Evolutionary conservation across 2,797 vertebrate genomes (phyloP).

Genomic region (Diglossa cyanea): DNA sequence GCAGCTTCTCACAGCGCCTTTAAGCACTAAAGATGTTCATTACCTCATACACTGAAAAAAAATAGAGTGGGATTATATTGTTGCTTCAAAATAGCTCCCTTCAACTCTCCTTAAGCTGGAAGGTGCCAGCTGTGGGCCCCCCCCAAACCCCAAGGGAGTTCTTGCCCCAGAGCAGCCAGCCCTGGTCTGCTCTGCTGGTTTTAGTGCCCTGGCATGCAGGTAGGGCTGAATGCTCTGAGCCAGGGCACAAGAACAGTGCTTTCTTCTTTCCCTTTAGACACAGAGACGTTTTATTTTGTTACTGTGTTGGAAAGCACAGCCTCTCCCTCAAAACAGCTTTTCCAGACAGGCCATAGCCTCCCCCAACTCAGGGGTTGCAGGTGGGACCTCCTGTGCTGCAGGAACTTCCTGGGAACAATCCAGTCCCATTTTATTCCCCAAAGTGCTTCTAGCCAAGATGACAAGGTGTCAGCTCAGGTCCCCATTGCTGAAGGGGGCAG

Average conservation of each 20-base stretch:
- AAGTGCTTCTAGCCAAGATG: neutral
- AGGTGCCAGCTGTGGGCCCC: neutral
- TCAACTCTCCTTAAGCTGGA: neutral
- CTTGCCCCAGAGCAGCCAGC: neutral
- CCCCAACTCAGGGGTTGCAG: accelerated
- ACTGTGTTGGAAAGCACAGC: accelerated
- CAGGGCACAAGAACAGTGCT: neutral
- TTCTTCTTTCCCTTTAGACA: neutral
- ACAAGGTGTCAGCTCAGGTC: neutral
- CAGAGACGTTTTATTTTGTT: neutral
- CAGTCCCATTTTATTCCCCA: neutral
- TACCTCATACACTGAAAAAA: neutral
- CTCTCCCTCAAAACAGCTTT: neutral
- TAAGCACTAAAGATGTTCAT: constrained; percentile 41
- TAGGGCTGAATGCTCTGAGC: neutral
- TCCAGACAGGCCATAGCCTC: neutral
- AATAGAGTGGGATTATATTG: neutral
- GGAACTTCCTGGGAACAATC: neutral
- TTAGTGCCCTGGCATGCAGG: accelerated
- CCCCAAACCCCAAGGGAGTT: neutral
- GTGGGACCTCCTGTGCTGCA: neutral
- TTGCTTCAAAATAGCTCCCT: neutral
- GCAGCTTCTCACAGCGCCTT: constrained; percentile 50
- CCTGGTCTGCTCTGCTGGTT: neutral
- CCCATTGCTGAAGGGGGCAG: no score